Percentiles rank a stretch among this genome's conserved stretches.
These are phyloP conservation scores for Microtus ochrogaster DNA, from an alignment of 2,113 vertebrate genomes.

Conservation along the genomic window DNA sequence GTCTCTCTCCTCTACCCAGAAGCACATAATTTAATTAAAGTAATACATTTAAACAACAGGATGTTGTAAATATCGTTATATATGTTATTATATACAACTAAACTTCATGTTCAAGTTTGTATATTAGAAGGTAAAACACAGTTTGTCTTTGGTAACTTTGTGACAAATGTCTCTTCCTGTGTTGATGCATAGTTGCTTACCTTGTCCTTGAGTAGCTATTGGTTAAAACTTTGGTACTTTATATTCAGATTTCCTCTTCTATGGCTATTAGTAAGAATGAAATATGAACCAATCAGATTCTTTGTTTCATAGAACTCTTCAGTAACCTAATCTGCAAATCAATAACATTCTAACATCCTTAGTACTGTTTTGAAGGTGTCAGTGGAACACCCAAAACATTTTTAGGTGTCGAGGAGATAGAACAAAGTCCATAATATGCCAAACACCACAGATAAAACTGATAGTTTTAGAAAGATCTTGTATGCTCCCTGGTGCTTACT, in stretches of 20 bases:
- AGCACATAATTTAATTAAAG: not conserved
- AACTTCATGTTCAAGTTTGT: not conserved
- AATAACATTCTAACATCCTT: not conserved
- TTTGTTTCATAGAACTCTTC: not conserved
- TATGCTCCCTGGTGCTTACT: not conserved
- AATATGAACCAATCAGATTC: not conserved
- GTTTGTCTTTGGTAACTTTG: not conserved
- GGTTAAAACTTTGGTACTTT: not conserved
- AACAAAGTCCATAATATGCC: not conserved
- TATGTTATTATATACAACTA: not conserved
- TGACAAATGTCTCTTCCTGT: rapidly evolving
- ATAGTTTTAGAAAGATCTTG: not conserved
- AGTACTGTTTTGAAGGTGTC: too few relatives aligned
- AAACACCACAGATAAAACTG: not conserved
- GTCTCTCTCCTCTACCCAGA: too few relatives aligned
- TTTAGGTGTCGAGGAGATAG: not conserved
- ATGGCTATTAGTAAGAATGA: not conserved
- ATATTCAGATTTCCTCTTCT: not conserved
- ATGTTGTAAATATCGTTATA: not conserved
- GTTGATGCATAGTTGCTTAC: rapidly evolving
- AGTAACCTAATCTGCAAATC: not conserved
- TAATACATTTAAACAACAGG: not conserved
- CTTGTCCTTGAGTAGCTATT: not conserved
- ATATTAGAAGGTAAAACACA: not conserved
- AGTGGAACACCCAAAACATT: not conserved